A percentile compares a stretch with the other conserved stretches of the same genome.
phyloP scores from a whole-genome alignment of 1,140 invertebrate genomes.

The Drosophila kohkoa region DNA sequence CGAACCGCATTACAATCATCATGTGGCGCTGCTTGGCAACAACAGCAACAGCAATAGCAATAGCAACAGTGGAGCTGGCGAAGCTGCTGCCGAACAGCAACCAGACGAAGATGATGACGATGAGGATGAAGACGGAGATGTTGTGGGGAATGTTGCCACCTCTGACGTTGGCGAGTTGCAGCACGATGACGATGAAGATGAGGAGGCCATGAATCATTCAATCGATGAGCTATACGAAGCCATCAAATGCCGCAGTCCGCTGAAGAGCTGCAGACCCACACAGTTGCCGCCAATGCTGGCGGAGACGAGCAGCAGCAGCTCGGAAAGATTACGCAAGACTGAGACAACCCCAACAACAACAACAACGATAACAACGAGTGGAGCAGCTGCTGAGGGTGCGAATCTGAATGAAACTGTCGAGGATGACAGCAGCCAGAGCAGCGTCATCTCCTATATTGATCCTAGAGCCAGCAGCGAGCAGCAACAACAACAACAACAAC shows the following conservation, averaged over 20 bases:
- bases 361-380: not conserved
- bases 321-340: conserved; percentile 37
- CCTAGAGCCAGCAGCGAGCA: conserved; percentile 62
- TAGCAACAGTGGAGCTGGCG: conserved; percentile 17
- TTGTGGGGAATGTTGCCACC: not conserved
- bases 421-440: conserved; percentile 84
- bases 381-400: conserved; percentile 22
- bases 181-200: conserved; percentile 38
- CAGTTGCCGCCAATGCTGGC: conserved; percentile 18
- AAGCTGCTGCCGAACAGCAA: conserved; percentile 20
- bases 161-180: not conserved
- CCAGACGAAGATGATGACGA: conserved; percentile 17
- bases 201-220: conserved; percentile 69
- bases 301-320: conserved; percentile 10
- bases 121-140: conserved; percentile 6
- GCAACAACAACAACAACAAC: not conserved
- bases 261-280: conserved; percentile 45
- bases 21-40: not conserved
- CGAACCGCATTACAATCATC: conserved; percentile 10
- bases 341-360: conserved; percentile 11
- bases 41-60: not conserved
- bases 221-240: conserved; percentile 83
- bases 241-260: conserved; percentile 75
- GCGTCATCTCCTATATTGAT: conserved; percentile 84
- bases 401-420: conserved; percentile 79